Base-by-base conservation (phyloP, 2,888 invertebrate genomes). In the Agrochola circellaris region DNA sequence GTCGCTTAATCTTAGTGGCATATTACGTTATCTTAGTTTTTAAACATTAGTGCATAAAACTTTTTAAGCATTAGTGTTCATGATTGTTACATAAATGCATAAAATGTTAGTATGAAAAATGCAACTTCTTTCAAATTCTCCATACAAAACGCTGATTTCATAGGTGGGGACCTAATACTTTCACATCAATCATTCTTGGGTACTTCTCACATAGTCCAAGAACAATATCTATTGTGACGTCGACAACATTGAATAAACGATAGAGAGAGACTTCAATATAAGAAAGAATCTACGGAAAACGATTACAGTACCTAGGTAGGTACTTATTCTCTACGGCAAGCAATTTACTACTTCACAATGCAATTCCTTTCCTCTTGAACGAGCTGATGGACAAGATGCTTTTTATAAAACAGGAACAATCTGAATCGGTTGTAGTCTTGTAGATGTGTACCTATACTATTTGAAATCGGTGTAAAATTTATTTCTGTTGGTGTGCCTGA, bases 271-370 rank as follows among this genome's bases (percentile, higher is more conserved):
- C 70, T 82, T 79, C 58, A 82, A 78, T 70, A 38, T 51, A 74
- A 68, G 66, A 30, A 70, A 60, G 17, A 73, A 67, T 73, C 60
- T 71, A 78, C 78, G 56, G 80, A 66, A 83, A 83, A 65, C 79
- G 78, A 85, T 88, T 87, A 78, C 78, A 66, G 77, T 64, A 71
- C 54, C 48, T 76, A 68, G 62, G 75, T 51, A 76, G 56, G 73
- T 76, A 73, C 83, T 83, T 77, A 75, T 77, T 73, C 73, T 79
- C 65, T 73, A 85, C 81, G 85, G 77, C 79, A 75, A 85, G 87
- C 88, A 85, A 88, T 87, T 87, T 87, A 78, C 79, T 83, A 87
- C 88, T 87, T 76, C 78, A 88, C 81, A 88, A 87, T 88, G 88
- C 88, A 87, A 87, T 88, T 79, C 77, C 75, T 67, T 84, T 79